Conservation (phyloP, 2,113 vertebrate species). For the Ceyx melanurus region DNA sequence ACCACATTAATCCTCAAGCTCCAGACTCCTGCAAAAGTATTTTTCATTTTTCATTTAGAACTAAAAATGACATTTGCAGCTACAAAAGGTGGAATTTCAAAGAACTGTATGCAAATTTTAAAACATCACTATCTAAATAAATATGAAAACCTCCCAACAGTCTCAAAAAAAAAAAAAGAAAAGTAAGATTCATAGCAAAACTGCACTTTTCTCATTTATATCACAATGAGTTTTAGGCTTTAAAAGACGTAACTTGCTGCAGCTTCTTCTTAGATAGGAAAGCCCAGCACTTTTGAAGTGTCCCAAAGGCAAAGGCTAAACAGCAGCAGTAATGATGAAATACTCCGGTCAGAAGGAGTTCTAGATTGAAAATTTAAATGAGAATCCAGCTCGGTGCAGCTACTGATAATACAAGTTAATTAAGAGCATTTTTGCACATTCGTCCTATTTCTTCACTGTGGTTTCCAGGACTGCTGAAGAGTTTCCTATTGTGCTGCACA, state of each 20-base stretch:
- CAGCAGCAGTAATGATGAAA: constrained; percentile 38
- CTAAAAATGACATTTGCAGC: constrained; percentile 30
- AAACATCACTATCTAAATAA: constrained; percentile 41
- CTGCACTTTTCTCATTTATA: constrained; percentile 3
- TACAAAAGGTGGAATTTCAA: constrained; percentile 50
- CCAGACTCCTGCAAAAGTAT: constrained; percentile 18
- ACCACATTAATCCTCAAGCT: constrained; percentile 45
- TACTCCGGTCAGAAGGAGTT: constrained; percentile 21
- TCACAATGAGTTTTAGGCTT: constrained; percentile 16
- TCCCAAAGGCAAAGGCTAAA: constrained; percentile 31
- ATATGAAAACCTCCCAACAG: constrained; percentile 12
- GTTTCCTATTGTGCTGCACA: neutral
- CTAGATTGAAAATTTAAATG: constrained; percentile 54
- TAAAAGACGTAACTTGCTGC: neutral
- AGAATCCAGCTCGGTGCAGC: constrained; percentile 31
- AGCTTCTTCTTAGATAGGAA: constrained; percentile 33
- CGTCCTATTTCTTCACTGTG: constrained; percentile 3
- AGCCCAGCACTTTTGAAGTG: constrained; percentile 24
- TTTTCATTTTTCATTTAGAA: constrained; percentile 31
- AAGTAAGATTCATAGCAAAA: neutral
- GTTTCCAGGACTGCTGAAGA: constrained; percentile 10
- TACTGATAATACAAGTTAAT: constrained; percentile 61
- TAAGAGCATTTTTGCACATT: constrained; percentile 50
- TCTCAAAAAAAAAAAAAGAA: neutral
- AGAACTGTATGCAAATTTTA: constrained; percentile 41